These are phyloP conservation scores for Miltochrista miniata DNA, from an alignment of 2,888 invertebrate genomes.

Conservation along the genomic window DNA sequence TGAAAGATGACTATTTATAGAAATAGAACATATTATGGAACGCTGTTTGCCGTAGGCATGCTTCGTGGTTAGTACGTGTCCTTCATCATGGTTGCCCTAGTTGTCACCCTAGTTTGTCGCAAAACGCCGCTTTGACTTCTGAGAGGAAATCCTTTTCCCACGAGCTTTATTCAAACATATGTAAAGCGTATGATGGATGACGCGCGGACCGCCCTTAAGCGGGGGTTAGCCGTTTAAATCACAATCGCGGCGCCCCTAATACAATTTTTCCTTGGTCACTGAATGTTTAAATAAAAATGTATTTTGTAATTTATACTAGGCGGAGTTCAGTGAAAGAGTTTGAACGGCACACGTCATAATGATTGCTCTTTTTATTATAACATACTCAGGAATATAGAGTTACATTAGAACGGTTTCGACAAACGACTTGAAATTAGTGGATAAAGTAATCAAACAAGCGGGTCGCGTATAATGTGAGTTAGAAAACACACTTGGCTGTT, in stretches of 20 bases:
- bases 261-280: slow-evolving; percentile 77
- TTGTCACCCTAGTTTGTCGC: slow-evolving; percentile 62
- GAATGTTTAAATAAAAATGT: slow-evolving; percentile 67
- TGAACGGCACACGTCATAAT: slow-evolving; percentile 72
- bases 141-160: slow-evolving; percentile 84
- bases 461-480: slow-evolving; percentile 49
- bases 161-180: slow-evolving; percentile 85
- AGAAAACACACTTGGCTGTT: slow-evolving; percentile 44
- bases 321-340: slow-evolving; percentile 64
- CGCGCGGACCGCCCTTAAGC: slow-evolving; percentile 64
- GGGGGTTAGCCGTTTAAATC: slow-evolving; percentile 78
- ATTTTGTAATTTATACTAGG: slow-evolving; percentile 75
- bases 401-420: slow-evolving; percentile 41
- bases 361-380: slow-evolving; percentile 74
- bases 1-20: too few species aligned
- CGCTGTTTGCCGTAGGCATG: too few species aligned
- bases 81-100: slow-evolving; percentile 4
- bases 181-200: slow-evolving; percentile 85
- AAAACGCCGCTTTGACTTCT: slow-evolving; percentile 75
- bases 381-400: slow-evolving; percentile 61
- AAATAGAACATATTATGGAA: too few species aligned
- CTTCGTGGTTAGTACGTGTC: not conserved
- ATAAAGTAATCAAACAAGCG: slow-evolving; percentile 51
- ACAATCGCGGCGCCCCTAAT: slow-evolving; percentile 74
- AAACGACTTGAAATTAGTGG: slow-evolving; percentile 26